These are phyloP conservation scores for Gryllus bimaculatus DNA, from an alignment of 1,140 invertebrate genomes.

Conservation along the genomic window DNA sequence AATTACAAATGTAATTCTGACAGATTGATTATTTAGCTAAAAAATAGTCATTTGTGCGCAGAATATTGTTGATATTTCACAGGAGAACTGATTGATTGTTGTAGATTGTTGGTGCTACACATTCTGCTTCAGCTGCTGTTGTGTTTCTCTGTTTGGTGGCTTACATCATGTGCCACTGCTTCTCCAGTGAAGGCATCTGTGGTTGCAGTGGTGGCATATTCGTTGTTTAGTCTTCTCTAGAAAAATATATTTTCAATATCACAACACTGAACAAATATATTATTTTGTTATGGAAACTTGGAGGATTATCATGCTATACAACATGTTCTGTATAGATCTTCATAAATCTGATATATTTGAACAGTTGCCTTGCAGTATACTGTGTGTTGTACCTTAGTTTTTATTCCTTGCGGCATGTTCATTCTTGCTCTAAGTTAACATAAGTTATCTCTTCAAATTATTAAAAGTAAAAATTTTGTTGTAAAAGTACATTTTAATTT, in stretches of 20 bases:
- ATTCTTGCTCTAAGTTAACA: no score
- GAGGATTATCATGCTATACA: no score
- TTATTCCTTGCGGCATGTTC: no score
- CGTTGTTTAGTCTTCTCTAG: conserved; percentile 40
- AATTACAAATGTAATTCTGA: background rate
- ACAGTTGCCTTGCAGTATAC: no score
- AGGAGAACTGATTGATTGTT: conserved; percentile 29
- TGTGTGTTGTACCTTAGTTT: no score
- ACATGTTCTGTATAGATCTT: no score
- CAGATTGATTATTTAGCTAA: background rate
- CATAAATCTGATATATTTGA: no score
- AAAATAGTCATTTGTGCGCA: background rate
- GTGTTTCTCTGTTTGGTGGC: conserved; percentile 42
- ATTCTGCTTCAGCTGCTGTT: conserved; percentile 39
- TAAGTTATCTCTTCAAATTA: no score
- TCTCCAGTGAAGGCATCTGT: conserved; percentile 37
- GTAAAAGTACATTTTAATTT: no score
- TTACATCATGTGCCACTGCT: conserved; percentile 35
- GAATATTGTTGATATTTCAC: background rate
- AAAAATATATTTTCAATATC: background rate
- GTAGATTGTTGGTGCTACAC: conserved; percentile 42
- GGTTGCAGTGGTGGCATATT: conserved; percentile 39
- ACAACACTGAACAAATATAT: no score
- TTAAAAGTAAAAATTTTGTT: no score
- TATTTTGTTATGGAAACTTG: no score